Base-by-base conservation (phyloP, 2,888 invertebrate genomes). In the Apoda limacodes region DNA sequence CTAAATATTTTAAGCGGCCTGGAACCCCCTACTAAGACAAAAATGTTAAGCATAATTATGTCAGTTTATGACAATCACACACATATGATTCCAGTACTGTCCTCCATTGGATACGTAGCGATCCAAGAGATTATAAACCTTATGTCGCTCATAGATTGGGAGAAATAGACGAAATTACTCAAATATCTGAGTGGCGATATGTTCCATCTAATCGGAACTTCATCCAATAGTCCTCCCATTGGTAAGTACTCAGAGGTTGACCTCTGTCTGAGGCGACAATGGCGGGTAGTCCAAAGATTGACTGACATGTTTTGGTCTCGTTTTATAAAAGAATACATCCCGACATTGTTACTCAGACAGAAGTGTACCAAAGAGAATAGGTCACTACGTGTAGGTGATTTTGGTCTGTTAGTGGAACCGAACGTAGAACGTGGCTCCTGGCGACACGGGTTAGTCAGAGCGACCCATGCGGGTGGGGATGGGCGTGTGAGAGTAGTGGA, bases 281-380 rank as follows among this genome's bases (percentile, higher is more conserved):
- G 48, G 46, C 37, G 44, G 3, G 28, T 45, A 10, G 39, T 42
- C 0, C 41, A 46, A 25, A 26, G 39, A 5, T 23, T 48, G 1
- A 35, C 50, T 0, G 45, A 51, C 22, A 34, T 25, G 28, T 50
- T 53, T 22, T 55, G 52, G 54, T 23, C 20, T 5, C 23, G 51
- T 5, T 58, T 52, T 52, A 10, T 49, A 1, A 38, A 35, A 27
- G 35, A 41, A 31, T 34, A 33, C 17, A 20, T 39, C 7, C 36
- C 37, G 2, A 33, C 34, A 2, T 23, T 41, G 5, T 9, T 35
- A 6, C 36, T 33, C 6, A 14, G 41, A 3, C 34, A 30, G 10
- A 34, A 38, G 20, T 33, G 33, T 28, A 22, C 5, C 29, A 29
- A 14, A 14, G 15, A 5, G 30, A 33, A 33, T 28, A 25, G 7